A percentile compares a stretch with the other conserved stretches of the same genome.
These are phyloP conservation scores for Halocynthia roretzi DNA, from an alignment of 23 tunicate genomes.

Conservation along the genomic window DNA sequence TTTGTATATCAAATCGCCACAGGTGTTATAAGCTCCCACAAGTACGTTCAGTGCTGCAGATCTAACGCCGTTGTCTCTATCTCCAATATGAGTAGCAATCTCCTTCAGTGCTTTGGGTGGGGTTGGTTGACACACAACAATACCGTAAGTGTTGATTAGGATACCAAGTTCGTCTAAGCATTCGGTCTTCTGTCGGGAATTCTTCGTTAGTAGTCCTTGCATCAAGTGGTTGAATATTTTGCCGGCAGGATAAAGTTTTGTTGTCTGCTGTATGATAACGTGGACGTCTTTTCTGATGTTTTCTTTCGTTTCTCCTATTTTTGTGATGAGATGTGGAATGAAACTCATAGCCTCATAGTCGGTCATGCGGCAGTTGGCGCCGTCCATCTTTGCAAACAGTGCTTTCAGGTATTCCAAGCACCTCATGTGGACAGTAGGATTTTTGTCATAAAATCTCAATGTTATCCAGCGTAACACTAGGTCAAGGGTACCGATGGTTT, in stretches of 20 bases:
- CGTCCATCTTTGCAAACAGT: conserved; percentile 53
- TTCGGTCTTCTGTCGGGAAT: conserved; percentile 75
- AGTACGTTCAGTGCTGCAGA: conserved; percentile 77
- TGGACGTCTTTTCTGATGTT: conserved; percentile 79
- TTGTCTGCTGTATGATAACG: conserved; percentile 51
- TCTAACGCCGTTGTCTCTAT: conserved; percentile 80
- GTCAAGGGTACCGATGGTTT: conserved; percentile 51
- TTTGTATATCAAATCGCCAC: conserved; percentile 79
- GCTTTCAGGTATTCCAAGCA: conserved; percentile 57
- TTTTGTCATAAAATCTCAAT: conserved; percentile 87
- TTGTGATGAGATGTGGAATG: conserved; percentile 89
- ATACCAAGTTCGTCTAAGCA: conserved; percentile 70
- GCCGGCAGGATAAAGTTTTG: conserved; percentile 52
- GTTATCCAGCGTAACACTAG: conserved; percentile 83
- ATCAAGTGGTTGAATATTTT: conserved; percentile 64
- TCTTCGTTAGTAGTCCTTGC: conserved; percentile 83
- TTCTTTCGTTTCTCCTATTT: conserved; percentile 91
- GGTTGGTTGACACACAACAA: conserved; percentile 64
- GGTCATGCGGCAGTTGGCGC: conserved; percentile 38
- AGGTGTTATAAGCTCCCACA: conserved; percentile 72
- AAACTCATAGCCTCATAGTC: conserved; percentile 81
- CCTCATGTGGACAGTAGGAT: conserved; percentile 92
- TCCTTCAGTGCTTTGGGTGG: conserved; percentile 69
- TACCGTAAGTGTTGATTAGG: conserved; percentile 52
- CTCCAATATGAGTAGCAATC: conserved; percentile 64